These are phyloP conservation scores for Glandiceps talaboti DNA, from an alignment of 53 echinoderm and acorn worm species.

Conservation along the genomic window DNA sequence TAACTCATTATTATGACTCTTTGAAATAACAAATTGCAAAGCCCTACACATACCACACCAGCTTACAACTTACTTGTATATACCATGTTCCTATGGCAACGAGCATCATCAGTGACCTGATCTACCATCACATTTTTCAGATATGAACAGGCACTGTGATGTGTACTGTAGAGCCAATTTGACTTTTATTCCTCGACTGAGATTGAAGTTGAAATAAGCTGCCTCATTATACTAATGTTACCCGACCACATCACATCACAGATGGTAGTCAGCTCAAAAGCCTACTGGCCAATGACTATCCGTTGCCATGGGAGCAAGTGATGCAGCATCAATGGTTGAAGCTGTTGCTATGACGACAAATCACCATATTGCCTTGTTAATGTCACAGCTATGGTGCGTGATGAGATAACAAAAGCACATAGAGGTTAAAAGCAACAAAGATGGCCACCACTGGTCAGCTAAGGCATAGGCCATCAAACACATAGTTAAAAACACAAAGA, in stretches of 20 bases:
- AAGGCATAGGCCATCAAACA: too few species aligned
- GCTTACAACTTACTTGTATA: not conserved
- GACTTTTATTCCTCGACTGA: too few species aligned
- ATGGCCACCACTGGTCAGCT: conserved; percentile 1
- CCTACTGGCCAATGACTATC: not conserved
- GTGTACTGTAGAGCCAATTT: not conserved
- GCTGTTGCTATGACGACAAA: not conserved
- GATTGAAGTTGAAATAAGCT: not conserved
- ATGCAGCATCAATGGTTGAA: not conserved
- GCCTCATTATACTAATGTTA: not conserved
- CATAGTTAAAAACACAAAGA: too few species aligned
- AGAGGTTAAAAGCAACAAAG: not conserved
- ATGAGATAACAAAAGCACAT: not conserved
- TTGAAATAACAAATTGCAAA: too few species aligned
- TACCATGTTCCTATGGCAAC: not conserved
- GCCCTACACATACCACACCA: too few species aligned
- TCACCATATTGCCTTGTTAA: conserved; percentile 13
- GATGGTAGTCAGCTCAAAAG: not conserved
- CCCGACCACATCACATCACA: not conserved
- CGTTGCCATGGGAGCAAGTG: not conserved
- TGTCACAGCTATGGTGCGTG: not conserved
- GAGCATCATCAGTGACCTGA: not conserved
- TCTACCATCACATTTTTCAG: too few species aligned
- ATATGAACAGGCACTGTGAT: too few species aligned
- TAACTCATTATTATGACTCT: too few species aligned